These are phyloP conservation scores for Amyelois transitella DNA, from an alignment of 1,140 invertebrate species.

Conservation along the genomic window DNA sequence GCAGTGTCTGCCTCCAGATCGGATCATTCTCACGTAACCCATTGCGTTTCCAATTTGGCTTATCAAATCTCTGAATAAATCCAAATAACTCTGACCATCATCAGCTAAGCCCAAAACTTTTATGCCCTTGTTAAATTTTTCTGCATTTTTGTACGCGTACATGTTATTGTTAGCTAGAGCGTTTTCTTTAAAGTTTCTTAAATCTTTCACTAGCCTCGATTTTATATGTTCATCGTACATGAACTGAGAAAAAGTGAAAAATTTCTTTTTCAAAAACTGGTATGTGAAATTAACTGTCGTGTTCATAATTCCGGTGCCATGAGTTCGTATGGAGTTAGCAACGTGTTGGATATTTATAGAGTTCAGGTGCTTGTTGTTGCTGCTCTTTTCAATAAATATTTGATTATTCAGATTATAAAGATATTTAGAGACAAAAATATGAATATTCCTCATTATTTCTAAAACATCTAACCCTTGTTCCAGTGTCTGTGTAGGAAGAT, in stretches of 20 bases:
- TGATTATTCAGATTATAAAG: conserved; percentile 98
- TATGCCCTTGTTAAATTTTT: conserved; percentile 96
- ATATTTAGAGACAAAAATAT: conserved; percentile 95
- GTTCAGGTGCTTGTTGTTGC: conserved; percentile 95
- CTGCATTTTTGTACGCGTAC: conserved; percentile 92
- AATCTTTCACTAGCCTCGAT: conserved; percentile 93
- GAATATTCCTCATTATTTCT: conserved; percentile 98
- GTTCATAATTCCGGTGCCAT: conserved; percentile 98
- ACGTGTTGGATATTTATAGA: conserved; percentile 97
- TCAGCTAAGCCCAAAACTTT: conserved; percentile 89
- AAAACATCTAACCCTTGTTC: conserved; percentile 99
- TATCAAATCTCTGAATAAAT: conserved; percentile 93
- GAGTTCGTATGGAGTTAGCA: conserved; percentile 97
- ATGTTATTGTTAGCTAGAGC: conserved; percentile 75
- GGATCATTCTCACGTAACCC: conserved; percentile 95
- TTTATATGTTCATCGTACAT: conserved; percentile 99
- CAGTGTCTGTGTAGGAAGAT: conserved; percentile 96
- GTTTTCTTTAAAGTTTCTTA: conserved; percentile 82
- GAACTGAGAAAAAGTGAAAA: conserved; percentile 97
- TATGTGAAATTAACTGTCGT: conserved; percentile 98
- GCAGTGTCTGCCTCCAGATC: conserved; percentile 94
- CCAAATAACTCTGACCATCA: conserved; percentile 91
- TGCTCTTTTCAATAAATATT: conserved; percentile 94
- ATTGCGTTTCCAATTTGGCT: conserved; percentile 97
- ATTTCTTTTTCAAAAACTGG: conserved; percentile 95